Percentiles rank a stretch among this genome's conserved stretches.
phyloP scores from a whole-genome alignment of 2,888 invertebrate species.

The Hirtodrosophila trivittata region DNA sequence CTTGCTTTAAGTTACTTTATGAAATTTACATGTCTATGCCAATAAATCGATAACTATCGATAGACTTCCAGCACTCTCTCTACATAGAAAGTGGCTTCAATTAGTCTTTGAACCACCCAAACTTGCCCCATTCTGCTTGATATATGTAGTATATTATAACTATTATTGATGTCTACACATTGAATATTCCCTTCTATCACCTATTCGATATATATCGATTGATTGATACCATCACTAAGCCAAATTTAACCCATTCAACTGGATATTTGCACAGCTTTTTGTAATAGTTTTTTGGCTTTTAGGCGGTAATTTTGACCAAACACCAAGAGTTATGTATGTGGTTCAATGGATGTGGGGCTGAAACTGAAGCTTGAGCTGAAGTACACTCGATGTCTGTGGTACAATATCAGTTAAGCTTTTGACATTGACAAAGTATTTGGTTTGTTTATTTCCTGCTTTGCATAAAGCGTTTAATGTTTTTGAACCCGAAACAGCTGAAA shows the following conservation, averaged over 20 bases:
- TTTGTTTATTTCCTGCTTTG: constrained; percentile 60
- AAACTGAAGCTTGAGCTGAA: constrained; percentile 16
- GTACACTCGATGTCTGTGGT: constrained; percentile 36
- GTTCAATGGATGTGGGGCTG: constrained; percentile 38
- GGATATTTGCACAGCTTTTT: constrained; percentile 42
- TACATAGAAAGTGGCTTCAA: no score
- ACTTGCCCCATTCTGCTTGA: no score
- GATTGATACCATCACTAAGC: constrained; percentile 30
- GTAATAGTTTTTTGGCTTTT: constrained; percentile 46
- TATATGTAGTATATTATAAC: no score
- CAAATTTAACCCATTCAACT: constrained; percentile 17
- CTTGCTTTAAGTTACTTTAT: no score
- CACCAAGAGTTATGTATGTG: constrained; percentile 49
- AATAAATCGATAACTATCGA: no score
- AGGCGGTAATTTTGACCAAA: constrained; percentile 34
- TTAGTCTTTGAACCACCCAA: no score
- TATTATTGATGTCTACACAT: constrained; percentile 1
- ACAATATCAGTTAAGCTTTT: constrained; percentile 57
- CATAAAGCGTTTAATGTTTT: constrained; percentile 52
- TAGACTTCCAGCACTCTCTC: no score
- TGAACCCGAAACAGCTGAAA: no score
- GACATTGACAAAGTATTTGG: constrained; percentile 68
- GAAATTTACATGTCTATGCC: no score
- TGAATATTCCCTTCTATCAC: background rate
- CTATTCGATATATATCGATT: background rate